Evolutionary conservation across 1,140 invertebrate species (phyloP), one percentile per base, ranked within the genome.

Genomic region (Oryzaephilus surinamensis): DNA sequence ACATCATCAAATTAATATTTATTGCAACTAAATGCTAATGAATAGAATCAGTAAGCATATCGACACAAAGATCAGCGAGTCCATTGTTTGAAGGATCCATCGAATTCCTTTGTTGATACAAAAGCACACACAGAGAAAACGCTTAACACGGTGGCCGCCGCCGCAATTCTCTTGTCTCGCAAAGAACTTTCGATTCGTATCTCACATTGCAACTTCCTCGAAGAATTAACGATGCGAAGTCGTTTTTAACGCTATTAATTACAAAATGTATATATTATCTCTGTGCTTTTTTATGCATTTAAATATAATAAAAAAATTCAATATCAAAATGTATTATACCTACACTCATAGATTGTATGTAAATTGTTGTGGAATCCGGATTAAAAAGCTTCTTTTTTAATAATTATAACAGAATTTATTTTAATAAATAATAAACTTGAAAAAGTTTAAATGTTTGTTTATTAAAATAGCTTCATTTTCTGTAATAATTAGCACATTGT

Each of bases 61-160:
- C 40, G 36, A 29, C 36, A 21, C 36, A 23, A 44, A 34, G 39
- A 48, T 45, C 46, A 37, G 42, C 45, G 38, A 45, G 24, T n/a
- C 51, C 42, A 54, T 54, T 54, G 51, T 54, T 54, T 48, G 46
- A 48, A 42, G 43, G 46, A 51, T 54, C 43, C 45, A 42, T 51
- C 51, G 51, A 54, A 54, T 54, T 48, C 46, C 46, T 51, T 54
- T 54, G 51, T 49, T 44, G 51, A 48, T 35, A 43, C 21, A 37
- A 24, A 42, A n/a, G n/a, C n/a, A n/a, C n/a, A n/a, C n/a, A n/a
- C n/a, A n/a, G n/a, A n/a, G n/a, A n/a, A n/a, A n/a, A n/a, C n/a
- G n/a, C n/a, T n/a, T n/a, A n/a, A n/a, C n/a, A n/a, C n/a, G n/a
- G n/a, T n/a, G n/a, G n/a, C n/a, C n/a, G n/a, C n/a, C n/a, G n/a